A percentile compares a stretch with the other conserved stretches of the same genome.
These are phyloP conservation scores for Diprion similis DNA, from an alignment of 1,140 invertebrate species.

Conservation along the genomic window DNA sequence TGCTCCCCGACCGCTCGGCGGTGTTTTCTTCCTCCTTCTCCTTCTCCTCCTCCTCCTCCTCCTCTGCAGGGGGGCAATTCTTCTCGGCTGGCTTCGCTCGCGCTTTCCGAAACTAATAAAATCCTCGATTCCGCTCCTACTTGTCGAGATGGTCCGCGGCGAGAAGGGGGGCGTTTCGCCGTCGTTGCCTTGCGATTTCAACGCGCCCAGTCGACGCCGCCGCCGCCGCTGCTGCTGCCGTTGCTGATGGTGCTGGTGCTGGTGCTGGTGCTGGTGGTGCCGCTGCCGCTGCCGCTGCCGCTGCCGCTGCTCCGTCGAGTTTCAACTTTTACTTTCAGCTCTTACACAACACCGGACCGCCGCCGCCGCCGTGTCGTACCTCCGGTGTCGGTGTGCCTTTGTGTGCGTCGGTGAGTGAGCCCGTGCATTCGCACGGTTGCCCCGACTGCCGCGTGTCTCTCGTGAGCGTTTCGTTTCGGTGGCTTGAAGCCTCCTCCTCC, in stretches of 20 bases:
- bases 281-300: slow-evolving; percentile 41
- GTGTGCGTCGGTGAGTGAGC: slow-evolving; percentile 1
- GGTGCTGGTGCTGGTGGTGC: slow-evolving; percentile 29
- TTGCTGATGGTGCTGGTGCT: background rate
- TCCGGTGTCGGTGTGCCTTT: slow-evolving; percentile 3
- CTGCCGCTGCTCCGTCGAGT: slow-evolving; percentile 31
- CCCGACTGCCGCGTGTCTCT: slow-evolving; percentile 3
- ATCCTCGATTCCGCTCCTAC: slow-evolving; percentile 19
- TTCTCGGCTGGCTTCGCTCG: slow-evolving; percentile 33
- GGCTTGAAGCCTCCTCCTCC: background rate
- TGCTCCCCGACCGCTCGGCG: too few species aligned
- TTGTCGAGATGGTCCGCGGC: slow-evolving; percentile 19
- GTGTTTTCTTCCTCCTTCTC: slow-evolving; percentile 22
- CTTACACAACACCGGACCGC: slow-evolving; percentile 55
- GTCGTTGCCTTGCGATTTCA: slow-evolving; percentile 54
- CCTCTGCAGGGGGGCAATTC: slow-evolving; percentile 12
- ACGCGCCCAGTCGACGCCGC: slow-evolving; percentile 49
- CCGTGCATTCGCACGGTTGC: slow-evolving; percentile 6
- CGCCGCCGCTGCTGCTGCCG: slow-evolving; percentile 12
- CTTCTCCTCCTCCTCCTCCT: slow-evolving; percentile 25
- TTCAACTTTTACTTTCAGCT: slow-evolving; percentile 64
- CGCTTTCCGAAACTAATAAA: slow-evolving; percentile 22
- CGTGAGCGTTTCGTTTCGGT: background rate
- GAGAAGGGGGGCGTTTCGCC: slow-evolving; percentile 46
- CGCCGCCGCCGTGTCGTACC: slow-evolving; percentile 17